Evolutionary conservation across 2,113 vertebrate species (phyloP), one percentile per base, ranked within the genome.

Genomic region (Burhinus bistriatus): DNA sequence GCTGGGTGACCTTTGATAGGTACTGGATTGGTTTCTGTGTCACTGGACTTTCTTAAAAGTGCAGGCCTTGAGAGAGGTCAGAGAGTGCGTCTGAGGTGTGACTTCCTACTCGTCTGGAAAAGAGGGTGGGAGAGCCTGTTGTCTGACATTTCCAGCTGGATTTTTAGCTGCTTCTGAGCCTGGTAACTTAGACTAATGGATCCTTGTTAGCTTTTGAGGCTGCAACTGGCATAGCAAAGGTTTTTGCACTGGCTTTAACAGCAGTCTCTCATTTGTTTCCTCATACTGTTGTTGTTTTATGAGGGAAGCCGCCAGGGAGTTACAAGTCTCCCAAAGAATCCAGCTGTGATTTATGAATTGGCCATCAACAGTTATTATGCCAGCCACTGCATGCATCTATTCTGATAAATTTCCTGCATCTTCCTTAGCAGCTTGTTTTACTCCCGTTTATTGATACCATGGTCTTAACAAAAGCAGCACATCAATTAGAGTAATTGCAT

Each of bases 311-410:
- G 2, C 66, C 70, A 93, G 68, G 76, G 83, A 89, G 82, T 93
- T 92, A 69, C 42, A 94, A 87, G 90, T 96, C 51, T 96, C 83
- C 92, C 49, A 71, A 92, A 97, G 80, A 97, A 93, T 95, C 93
- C 91, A 89, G 44, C 83, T 94, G 90, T 97, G 95, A 96, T 97
- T 96, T 97, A 97, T 93, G 92, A 95, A 85, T 96, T 94, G 95
- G 91, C 83, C 76, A 83, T 97, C 93, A 94, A 83, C 96, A 90
- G 87, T 94, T 96, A 94, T 95, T 97, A 97, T 83, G 69, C 94
- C 78, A 87, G 88, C 65, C 87, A 77, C 87, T 93, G 83, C 73
- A 57, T 91, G 89, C 34, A 32, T 90, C 89, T 90, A 84, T 95
- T 95, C 91, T 96, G 89, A 93, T 93, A 93, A 95, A 95, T 95